A percentile compares a stretch with the other conserved stretches of the same genome.
phyloP scores from a whole-genome alignment of 2,113 vertebrate genomes.

The Bubo scandiacus region DNA sequence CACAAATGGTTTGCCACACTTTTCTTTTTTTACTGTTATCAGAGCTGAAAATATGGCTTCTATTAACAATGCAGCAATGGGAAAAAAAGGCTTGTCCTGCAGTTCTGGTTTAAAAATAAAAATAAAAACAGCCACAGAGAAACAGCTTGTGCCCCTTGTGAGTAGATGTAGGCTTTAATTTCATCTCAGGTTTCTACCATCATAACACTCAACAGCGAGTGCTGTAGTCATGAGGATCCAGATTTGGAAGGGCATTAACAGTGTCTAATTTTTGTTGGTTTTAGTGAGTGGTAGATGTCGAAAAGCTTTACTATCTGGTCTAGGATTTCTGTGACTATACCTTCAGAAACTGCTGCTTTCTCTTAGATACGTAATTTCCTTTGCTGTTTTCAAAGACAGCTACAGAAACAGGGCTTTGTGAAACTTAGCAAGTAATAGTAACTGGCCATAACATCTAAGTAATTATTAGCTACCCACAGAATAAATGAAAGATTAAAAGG shows the following conservation, averaged over 20 bases:
- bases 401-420: slow-evolving; percentile 7
- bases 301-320: not conserved
- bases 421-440: slow-evolving; percentile 59
- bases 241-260: not conserved
- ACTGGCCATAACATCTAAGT: slow-evolving; percentile 53
- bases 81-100: not conserved
- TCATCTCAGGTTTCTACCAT: not conserved
- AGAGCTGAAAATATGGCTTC: not conserved
- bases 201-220: not conserved
- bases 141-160: not conserved
- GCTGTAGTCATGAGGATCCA: not conserved
- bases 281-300: not conserved
- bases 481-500: slow-evolving; percentile 60
- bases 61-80: not conserved
- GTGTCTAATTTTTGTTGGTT: not conserved
- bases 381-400: not conserved
- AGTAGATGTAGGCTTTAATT: slow-evolving; percentile 9
- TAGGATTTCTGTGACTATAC: not conserved
- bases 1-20: not conserved
- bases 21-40: not conserved
- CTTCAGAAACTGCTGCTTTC: not conserved
- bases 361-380: not conserved
- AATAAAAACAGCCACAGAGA: not conserved
- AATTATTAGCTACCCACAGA: slow-evolving; percentile 62
- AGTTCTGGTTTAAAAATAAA: slow-evolving; percentile 4